Percentiles rank a stretch among this genome's conserved stretches.
Conservation (phyloP, 1,140 invertebrate species). For the Drosophila kohkoa region DNA sequence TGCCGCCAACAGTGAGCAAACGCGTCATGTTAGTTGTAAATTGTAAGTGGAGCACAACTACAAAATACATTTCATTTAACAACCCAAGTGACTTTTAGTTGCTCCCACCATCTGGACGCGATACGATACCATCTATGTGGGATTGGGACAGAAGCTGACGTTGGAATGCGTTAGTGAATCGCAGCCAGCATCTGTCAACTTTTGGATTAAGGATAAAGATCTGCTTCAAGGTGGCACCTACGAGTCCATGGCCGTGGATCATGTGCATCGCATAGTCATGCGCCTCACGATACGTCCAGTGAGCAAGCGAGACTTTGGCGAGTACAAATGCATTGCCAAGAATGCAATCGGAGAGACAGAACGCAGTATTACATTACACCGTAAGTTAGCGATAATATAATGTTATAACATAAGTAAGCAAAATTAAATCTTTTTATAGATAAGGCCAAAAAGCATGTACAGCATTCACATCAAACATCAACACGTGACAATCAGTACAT, state of each 20-base stretch:
- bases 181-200: conserved; percentile 87
- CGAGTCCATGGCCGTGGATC: conserved; percentile 86
- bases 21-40: conserved; percentile 91
- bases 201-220: conserved; percentile 85
- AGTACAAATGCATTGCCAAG: conserved; percentile 87
- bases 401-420: background rate
- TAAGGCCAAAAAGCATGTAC: conserved; percentile 76
- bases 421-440: conserved; percentile 42
- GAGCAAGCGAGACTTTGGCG: conserved; percentile 86
- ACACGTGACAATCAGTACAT: conserved; percentile 74
- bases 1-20: conserved; percentile 92
- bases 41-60: conserved; percentile 87
- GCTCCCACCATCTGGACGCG: conserved; percentile 87
- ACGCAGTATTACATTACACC: conserved; percentile 86
- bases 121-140: conserved; percentile 87
- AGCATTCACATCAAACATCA: conserved; percentile 73
- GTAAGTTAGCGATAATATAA: conserved; percentile 74
- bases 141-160: conserved; percentile 86
- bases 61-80: background rate
- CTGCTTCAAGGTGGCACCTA: conserved; percentile 85
- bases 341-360: conserved; percentile 87
- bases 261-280: conserved; percentile 87
- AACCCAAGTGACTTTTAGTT: conserved; percentile 75
- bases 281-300: conserved; percentile 86
- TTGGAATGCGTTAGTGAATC: conserved; percentile 87